Base-by-base conservation (phyloP, 2,113 vertebrate species). In the Pachyramphus minor region DNA sequence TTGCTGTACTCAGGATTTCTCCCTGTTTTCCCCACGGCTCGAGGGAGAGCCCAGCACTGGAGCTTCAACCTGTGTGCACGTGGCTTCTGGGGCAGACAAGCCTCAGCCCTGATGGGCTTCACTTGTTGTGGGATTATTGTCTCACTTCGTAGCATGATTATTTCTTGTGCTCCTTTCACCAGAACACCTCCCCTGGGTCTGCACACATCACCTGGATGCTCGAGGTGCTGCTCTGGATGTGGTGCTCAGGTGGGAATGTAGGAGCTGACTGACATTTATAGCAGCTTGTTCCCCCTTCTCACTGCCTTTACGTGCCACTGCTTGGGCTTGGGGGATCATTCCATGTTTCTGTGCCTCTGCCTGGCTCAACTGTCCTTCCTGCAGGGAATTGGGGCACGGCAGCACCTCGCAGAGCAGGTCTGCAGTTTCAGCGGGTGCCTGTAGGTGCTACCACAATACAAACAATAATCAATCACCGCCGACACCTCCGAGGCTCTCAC, bases 401-500 rank as follows among this genome's bases (percentile, higher is more conserved):
- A 55, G 78, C 69, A 95, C 93, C 91, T 89, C 50, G 69, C 87
- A 4, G 39, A 73, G 28, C 49, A 72, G 89, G 53, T 96, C 94
- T 96, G 95, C 95, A 96, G 84, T 97, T 97, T 93, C 95, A 66
- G 84, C 93, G 10, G 94, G 75, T 93, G 94, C 94, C 96, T 97
- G 93, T 96, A 97, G 96, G 95, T 96, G 96, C 81, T 96, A 96
- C 96, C 93, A 95, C 89, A 97, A 96, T 96, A 95, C 96, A 97
- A 95, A 97, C 95, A 96, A 96, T 96, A 93, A 96, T 97, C 94
- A 97, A 97, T 96, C 95, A 96, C 91, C 76, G 93, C 75, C 84
- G 77, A 85, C 94, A 96, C 93, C 94, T 95, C 72, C 33, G 16
- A 90, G 89, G 67, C 84, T 84, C 89, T 91, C 49, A 39, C 62